Evolutionary conservation across 92 coral and sea anemone genomes (phyloP).

Genomic region (Chrysogorgia sp.): DNA sequence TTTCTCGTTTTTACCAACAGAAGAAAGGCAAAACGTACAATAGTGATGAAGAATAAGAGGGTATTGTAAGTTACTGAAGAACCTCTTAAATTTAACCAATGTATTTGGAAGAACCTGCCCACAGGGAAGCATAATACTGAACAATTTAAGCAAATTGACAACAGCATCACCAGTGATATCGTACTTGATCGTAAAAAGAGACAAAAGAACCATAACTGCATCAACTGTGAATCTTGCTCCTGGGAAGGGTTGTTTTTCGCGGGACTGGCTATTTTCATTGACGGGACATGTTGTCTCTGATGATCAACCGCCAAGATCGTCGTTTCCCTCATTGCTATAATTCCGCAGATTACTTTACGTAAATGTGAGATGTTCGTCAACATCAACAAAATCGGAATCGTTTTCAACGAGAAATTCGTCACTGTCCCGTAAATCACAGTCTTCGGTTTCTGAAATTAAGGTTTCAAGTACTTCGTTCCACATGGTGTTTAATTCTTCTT

Average conservation of each 20-base stretch:
- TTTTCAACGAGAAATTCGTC: not conserved
- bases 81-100: slow-evolving; percentile 49
- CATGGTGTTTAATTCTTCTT: too few species aligned
- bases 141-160: slow-evolving; percentile 41
- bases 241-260: slow-evolving; percentile 43
- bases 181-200: slow-evolving; percentile 57
- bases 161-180: slow-evolving; percentile 66
- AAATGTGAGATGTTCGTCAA: not conserved
- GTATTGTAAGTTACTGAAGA: slow-evolving; percentile 50
- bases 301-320: too few species aligned
- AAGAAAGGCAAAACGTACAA: slow-evolving; percentile 59
- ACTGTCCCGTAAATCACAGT: not conserved
- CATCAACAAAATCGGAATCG: not conserved
- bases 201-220: slow-evolving; percentile 62
- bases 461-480: not conserved
- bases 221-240: slow-evolving; percentile 57
- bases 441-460: not conserved
- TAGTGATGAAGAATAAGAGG: slow-evolving; percentile 61
- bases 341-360: not conserved
- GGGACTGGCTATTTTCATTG: not conserved
- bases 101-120: slow-evolving; percentile 51
- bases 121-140: slow-evolving; percentile 57
- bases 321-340: not conserved
- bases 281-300: not conserved
- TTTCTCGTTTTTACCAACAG: slow-evolving; percentile 32